A percentile compares a stretch with the other conserved stretches of the same genome.
phyloP scores from a whole-genome alignment of 2,888 invertebrate genomes.

The Phrixothrix hirtus region DNA sequence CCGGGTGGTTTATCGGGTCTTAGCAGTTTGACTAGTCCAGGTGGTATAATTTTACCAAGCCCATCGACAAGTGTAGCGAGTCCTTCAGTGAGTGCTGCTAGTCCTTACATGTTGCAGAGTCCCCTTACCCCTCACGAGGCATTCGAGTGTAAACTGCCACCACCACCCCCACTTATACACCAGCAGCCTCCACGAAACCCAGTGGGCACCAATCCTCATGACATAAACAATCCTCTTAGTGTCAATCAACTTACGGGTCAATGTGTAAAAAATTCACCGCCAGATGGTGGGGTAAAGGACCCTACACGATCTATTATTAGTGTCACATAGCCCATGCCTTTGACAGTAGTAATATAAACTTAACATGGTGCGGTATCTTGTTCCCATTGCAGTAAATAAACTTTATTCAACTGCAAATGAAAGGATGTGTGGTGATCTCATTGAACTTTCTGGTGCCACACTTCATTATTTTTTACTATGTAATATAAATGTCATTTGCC shows the following conservation, averaged over 20 bases:
- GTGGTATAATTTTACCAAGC: slow-evolving; percentile 71
- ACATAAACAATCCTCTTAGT: slow-evolving; percentile 89
- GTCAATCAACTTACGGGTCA: slow-evolving; percentile 87
- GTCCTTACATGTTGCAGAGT: slow-evolving; percentile 61
- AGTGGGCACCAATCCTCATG: slow-evolving; percentile 88
- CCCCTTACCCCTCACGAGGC: slow-evolving; percentile 55
- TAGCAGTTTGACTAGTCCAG: slow-evolving; percentile 73
- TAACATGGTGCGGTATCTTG: slow-evolving; percentile 9
- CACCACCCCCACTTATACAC: slow-evolving; percentile 55
- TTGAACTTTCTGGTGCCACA: slow-evolving; percentile 45
- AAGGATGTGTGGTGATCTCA: slow-evolving; percentile 50
- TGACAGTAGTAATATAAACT: slow-evolving; percentile 10
- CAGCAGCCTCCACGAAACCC: slow-evolving; percentile 69
- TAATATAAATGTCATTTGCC: slow-evolving; percentile 60
- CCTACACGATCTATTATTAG: slow-evolving; percentile 55
- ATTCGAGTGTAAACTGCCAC: slow-evolving; percentile 54
- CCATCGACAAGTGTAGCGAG: slow-evolving; percentile 74
- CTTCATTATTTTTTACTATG: slow-evolving; percentile 51
- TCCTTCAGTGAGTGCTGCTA: slow-evolving; percentile 64
- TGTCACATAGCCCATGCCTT: slow-evolving; percentile 52
- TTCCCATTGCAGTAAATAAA: slow-evolving; percentile 3
- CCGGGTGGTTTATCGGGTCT: slow-evolving; percentile 68
- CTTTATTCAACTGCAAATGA: slow-evolving; percentile 7
- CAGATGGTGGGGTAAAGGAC: slow-evolving; percentile 51
- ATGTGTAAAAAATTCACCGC: slow-evolving; percentile 52